A percentile compares a stretch with the other conserved stretches of the same genome.
These are phyloP conservation scores for Drosophila monieri DNA, from an alignment of 2,888 invertebrate species.

Conservation along the genomic window DNA sequence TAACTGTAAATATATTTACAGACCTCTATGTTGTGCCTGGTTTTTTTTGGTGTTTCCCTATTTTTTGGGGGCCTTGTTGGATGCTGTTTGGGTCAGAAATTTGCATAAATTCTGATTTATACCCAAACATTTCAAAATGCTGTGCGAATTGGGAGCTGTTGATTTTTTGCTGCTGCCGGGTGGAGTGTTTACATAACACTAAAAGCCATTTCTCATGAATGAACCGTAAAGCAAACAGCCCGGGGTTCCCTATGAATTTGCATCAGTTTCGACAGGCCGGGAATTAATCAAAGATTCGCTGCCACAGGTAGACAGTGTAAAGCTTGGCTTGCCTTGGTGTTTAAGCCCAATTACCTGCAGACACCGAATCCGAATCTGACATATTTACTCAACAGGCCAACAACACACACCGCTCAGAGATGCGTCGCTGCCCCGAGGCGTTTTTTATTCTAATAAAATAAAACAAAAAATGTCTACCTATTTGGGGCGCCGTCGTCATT, in stretches of 20 bases:
- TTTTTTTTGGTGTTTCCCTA: constrained; percentile 16
- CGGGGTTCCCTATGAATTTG: constrained; percentile 54
- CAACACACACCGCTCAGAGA: constrained; percentile 14
- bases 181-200: constrained; percentile 77
- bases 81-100: constrained; percentile 51
- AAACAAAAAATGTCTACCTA: constrained; percentile 53
- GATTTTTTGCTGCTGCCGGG: constrained; percentile 7
- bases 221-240: constrained; percentile 76
- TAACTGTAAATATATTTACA: constrained; percentile 75
- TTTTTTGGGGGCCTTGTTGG: constrained; percentile 40
- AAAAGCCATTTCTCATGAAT: constrained; percentile 62
- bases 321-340: constrained; percentile 51
- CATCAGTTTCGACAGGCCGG: constrained; percentile 68
- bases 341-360: constrained; percentile 72
- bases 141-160: constrained; percentile 55
- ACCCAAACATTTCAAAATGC: constrained; percentile 47
- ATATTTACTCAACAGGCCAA: constrained; percentile 76
- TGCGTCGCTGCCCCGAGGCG: constrained; percentile 27
- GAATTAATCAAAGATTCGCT: constrained; percentile 66
- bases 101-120: constrained; percentile 69
- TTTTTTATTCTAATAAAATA: constrained; percentile 28
- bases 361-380: constrained; percentile 55
- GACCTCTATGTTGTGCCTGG: constrained; percentile 41
- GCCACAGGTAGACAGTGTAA: constrained; percentile 13
- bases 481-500: constrained; percentile 42